Evolutionary conservation across 2,797 vertebrate genomes (phyloP).

Genomic region (Darevskia mixta): DNA sequence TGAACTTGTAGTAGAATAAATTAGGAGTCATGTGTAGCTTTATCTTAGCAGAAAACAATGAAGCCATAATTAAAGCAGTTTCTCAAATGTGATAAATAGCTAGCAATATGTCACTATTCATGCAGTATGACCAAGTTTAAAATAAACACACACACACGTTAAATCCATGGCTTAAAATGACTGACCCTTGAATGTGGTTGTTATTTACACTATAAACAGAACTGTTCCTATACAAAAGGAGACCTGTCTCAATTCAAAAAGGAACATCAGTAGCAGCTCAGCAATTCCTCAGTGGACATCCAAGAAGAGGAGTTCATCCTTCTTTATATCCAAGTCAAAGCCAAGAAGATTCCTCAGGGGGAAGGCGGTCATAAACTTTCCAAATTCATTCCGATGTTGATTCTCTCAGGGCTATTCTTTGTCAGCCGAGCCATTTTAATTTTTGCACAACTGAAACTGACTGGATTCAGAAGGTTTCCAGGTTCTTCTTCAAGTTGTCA

Average conservation of each 20-base stretch:
- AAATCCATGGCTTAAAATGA: background rate
- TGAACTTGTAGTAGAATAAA: background rate
- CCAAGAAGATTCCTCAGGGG: background rate
- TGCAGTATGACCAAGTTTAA: background rate
- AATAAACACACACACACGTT: background rate
- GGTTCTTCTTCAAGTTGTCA: background rate
- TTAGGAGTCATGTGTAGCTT: background rate
- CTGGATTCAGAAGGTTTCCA: background rate
- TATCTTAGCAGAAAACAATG: background rate
- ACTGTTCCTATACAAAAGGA: background rate
- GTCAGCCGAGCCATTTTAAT: background rate
- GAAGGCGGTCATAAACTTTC: accelerated
- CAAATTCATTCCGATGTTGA: background rate
- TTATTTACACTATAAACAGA: constrained; percentile 6
- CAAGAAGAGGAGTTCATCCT: constrained; percentile 25
- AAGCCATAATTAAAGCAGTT: background rate
- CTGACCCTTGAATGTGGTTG: background rate
- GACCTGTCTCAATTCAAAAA: background rate
- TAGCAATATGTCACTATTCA: background rate
- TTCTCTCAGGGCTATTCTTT: constrained; percentile 34
- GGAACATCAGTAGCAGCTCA: background rate
- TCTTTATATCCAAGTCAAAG: background rate
- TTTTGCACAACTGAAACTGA: background rate
- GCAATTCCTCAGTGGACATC: constrained; percentile 15
- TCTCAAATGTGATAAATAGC: background rate